Evolutionary conservation across 2,888 invertebrate species (phyloP).

Genomic region (Notodonta dromedarius): DNA sequence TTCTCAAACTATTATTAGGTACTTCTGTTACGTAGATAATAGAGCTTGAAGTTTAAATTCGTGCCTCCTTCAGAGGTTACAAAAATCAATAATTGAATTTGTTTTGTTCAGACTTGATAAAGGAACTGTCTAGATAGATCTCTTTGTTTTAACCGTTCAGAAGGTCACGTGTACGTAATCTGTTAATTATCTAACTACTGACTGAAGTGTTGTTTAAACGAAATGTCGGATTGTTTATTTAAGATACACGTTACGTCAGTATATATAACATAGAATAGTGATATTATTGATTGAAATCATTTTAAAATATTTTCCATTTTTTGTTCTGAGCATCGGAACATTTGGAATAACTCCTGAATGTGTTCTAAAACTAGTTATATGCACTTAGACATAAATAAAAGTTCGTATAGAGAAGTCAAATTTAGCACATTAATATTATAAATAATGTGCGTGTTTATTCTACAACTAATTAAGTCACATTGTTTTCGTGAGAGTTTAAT

Average conservation of each 20-base stretch:
- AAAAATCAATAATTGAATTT: slow-evolving; percentile 12
- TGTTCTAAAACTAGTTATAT: too few relatives aligned
- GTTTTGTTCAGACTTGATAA: slow-evolving; percentile 29
- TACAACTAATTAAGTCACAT: neutral
- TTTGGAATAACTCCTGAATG: too few relatives aligned
- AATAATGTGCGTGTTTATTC: neutral
- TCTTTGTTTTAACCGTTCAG: slow-evolving; percentile 5
- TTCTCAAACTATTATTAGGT: too few relatives aligned
- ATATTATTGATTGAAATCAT: too few relatives aligned
- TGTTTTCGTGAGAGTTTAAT: neutral
- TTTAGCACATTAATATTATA: neutral
- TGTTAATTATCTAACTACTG: slow-evolving; percentile 3
- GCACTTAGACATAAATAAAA: too few relatives aligned
- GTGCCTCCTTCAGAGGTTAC: neutral
- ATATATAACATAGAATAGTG: too few relatives aligned
- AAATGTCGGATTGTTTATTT: neutral
- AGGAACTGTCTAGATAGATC: slow-evolving; percentile 17
- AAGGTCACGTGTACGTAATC: slow-evolving; percentile 3
- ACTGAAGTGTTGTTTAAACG: neutral
- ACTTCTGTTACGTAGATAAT: too few relatives aligned
- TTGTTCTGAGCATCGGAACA: too few relatives aligned
- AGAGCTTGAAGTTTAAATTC: neutral
- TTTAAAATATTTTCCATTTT: too few relatives aligned
- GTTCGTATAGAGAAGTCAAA: too few relatives aligned
- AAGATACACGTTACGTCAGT: neutral